Evolutionary conservation across 2,113 vertebrate genomes (phyloP).

Genomic region (Vulpes vulpes): DNA sequence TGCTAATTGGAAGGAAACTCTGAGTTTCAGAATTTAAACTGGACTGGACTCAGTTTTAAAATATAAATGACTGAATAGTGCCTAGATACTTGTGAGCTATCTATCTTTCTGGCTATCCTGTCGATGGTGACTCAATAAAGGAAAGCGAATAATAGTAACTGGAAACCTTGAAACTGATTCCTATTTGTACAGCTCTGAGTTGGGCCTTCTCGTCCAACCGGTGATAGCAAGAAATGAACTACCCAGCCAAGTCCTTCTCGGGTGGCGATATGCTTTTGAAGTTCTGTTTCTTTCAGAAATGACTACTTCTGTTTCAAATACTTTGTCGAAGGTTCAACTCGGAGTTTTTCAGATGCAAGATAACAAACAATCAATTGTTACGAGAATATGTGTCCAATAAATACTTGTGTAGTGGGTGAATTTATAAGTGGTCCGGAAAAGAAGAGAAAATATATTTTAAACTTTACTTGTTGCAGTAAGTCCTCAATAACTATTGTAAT

Average conservation of each 20-base stretch:
- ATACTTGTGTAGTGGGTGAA: neutral
- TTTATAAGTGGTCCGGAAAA: neutral
- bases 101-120: neutral
- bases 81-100: neutral
- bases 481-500: neutral
- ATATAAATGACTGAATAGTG: neutral
- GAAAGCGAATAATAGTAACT: neutral
- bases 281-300: neutral
- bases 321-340: neutral
- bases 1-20: neutral
- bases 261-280: neutral
- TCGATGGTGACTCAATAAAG: neutral
- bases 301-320: neutral
- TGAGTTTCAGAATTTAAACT: conserved; percentile 5
- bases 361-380: neutral
- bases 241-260: neutral
- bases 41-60: neutral
- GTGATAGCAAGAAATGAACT: neutral
- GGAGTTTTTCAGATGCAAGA: neutral
- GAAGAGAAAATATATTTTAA: neutral
- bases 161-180: neutral
- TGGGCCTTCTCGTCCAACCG: neutral
- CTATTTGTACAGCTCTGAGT: neutral
- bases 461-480: neutral
- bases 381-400: neutral